Evolutionary conservation across 2,888 invertebrate genomes (phyloP), one percentile per base, ranked within the genome.

Genomic region (Hypomecis punctinalis): DNA sequence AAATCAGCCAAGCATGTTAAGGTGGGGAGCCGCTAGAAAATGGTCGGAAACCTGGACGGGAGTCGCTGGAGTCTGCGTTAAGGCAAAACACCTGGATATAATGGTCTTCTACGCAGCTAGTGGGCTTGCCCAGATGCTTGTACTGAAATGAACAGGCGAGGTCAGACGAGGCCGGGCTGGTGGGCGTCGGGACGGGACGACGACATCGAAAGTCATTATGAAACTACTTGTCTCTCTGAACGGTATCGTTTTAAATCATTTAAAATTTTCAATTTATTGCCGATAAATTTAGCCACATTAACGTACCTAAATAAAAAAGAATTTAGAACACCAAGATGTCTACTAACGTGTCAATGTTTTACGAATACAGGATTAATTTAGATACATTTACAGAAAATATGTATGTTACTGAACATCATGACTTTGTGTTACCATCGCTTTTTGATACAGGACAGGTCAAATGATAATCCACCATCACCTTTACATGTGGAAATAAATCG

Each of bases 61-160:
- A 79, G 68, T 69, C 72, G 62, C 77, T 80, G 85, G 80, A 79
- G 82, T 76, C 87, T 83, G 85, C 85, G 84, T 83, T 84, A 86
- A 84, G 69, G 71, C 67, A 84, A 78, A 23, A 80, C 80, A 78
- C 75, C 79, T 76, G 79, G 79, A 78, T 75, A 71, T 70, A 67
- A 53, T 53, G 65, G 53, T 73, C 72, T 82, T 86, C 84, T 82
- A 80, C 87, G 79, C 86, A 82, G 77, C 83, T 92, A 93, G 84
- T 92, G 86, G 77, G 92, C 93, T 85, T 93, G 92, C 81, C 93
- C 93, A 80, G 90, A 90, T 76, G 93, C 93, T 90, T 90, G 86
- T 84, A 93, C 93, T 93, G 93, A 91, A 93, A 93, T 88, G 90
- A 93, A 91, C 75, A 85, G 84, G 83, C 75, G 73, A 76, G 73